Conservation (phyloP, 2,888 invertebrate genomes). For the Trisateles emortualis region DNA sequence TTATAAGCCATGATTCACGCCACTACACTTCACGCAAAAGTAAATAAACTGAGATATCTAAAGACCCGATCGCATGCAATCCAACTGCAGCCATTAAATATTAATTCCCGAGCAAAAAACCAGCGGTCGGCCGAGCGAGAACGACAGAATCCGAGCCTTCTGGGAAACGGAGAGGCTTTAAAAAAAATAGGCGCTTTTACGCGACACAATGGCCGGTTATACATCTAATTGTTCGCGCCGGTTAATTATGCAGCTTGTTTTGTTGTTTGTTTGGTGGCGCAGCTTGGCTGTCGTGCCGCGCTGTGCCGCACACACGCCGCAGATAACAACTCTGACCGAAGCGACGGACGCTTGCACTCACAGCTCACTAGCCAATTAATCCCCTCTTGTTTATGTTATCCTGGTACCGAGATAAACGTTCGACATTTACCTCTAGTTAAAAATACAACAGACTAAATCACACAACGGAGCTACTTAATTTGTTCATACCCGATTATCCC, state of each 20-base stretch:
- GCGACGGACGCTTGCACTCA: slow-evolving; percentile 40
- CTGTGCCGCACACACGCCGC: slow-evolving; percentile 23
- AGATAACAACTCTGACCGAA: slow-evolving; percentile 21
- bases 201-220: slow-evolving; percentile 78
- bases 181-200: slow-evolving; percentile 68
- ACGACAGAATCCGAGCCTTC: slow-evolving; percentile 70
- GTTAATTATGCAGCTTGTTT: slow-evolving; percentile 76
- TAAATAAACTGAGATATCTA: slow-evolving; percentile 68
- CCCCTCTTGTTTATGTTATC: slow-evolving; percentile 49
- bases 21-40: slow-evolving; percentile 52
- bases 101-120: slow-evolving; percentile 73
- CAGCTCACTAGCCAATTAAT: slow-evolving; percentile 59
- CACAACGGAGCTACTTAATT: slow-evolving; percentile 2
- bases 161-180: slow-evolving; percentile 72
- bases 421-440: slow-evolving; percentile 12
- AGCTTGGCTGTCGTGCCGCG: slow-evolving; percentile 27
- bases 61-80: slow-evolving; percentile 69
- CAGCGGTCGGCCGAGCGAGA: slow-evolving; percentile 59
- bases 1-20: slow-evolving; percentile 57
- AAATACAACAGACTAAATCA: slow-evolving; percentile 7
- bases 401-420: slow-evolving; percentile 35
- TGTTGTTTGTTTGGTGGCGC: slow-evolving; percentile 62
- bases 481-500: slow-evolving; percentile 10
- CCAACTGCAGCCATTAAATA: slow-evolving; percentile 75
- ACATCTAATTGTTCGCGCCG: slow-evolving; percentile 81